Evolutionary conservation across 2,797 vertebrate species (phyloP).

Genomic region (Gymnothorax javanicus): DNA sequence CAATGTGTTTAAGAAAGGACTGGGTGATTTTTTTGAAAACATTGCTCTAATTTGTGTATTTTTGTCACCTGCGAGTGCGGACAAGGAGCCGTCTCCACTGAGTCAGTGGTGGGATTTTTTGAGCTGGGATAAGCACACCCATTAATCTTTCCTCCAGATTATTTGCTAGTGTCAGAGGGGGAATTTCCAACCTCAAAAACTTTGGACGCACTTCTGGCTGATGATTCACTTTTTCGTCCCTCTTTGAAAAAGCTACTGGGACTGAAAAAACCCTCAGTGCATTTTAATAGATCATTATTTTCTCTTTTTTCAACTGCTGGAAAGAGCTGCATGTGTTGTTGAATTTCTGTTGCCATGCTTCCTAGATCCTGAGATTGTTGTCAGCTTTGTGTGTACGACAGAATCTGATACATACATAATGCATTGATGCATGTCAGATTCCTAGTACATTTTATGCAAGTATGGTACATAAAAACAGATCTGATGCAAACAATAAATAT

Average conservation of each 20-base stretch:
- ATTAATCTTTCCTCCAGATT: background rate
- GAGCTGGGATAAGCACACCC: background rate
- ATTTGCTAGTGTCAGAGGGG: background rate
- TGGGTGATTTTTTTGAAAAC: background rate
- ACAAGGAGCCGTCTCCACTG: background rate
- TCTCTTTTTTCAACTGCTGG: background rate
- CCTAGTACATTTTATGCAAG: too few relatives aligned
- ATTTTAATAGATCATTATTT: constrained; percentile 18
- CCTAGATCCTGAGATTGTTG: constrained; percentile 22
- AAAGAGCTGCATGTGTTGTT: background rate
- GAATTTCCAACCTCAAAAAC: background rate
- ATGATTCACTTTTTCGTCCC: background rate
- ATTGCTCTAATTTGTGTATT: background rate
- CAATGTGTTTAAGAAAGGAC: background rate
- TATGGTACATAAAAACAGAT: background rate
- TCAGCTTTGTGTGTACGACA: background rate
- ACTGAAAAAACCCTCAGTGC: background rate
- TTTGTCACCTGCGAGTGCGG: background rate
- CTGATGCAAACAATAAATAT: background rate
- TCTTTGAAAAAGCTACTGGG: background rate
- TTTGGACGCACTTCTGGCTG: background rate
- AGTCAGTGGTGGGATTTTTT: background rate
- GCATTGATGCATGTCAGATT: too few relatives aligned
- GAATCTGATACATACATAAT: too few relatives aligned
- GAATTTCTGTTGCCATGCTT: background rate